phyloP scores from a whole-genome alignment of 2,888 invertebrate genomes.

The Masnerella sp. region DNA sequence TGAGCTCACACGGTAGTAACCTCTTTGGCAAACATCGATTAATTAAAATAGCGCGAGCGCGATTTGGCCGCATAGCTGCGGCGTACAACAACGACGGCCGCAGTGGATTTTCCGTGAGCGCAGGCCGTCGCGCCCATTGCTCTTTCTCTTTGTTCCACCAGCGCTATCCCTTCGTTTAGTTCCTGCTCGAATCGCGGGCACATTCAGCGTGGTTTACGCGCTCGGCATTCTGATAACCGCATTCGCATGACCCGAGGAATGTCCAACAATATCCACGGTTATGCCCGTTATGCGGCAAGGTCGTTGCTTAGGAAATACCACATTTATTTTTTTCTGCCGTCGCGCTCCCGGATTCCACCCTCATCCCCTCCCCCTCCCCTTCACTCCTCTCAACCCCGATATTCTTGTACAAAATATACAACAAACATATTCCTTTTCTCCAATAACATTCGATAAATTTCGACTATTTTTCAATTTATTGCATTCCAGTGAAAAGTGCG shows the following conservation, averaged over 20 bases:
- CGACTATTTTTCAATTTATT: background rate
- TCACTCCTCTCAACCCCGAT: no score
- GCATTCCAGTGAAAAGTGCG: background rate
- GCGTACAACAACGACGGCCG: constrained; percentile 62
- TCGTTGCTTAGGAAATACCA: constrained; percentile 59
- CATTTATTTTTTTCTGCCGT: constrained; percentile 55
- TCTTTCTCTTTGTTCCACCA: constrained; percentile 57
- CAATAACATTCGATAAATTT: constrained; percentile 7
- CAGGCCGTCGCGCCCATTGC: constrained; percentile 58
- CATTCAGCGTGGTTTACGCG: constrained; percentile 76
- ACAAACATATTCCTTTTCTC: constrained; percentile 11
- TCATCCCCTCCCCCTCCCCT: no score
- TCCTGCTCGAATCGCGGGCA: constrained; percentile 67
- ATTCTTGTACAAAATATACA: constrained; percentile 21
- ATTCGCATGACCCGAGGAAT: constrained; percentile 75
- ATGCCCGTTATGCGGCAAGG: constrained; percentile 60
- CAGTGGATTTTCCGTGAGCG: constrained; percentile 70
- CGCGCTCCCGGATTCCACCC: constrained; percentile 19
- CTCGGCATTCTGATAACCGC: constrained; percentile 76
- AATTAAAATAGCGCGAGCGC: constrained; percentile 75
- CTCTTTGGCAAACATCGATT: constrained; percentile 67
- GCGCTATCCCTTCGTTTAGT: constrained; percentile 62
- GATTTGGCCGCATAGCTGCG: constrained; percentile 75
- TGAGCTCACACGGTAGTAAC: constrained; percentile 44
- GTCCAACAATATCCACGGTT: constrained; percentile 65